phyloP scores from a whole-genome alignment of 2,113 vertebrate genomes.

The Hyaena hyaena region DNA sequence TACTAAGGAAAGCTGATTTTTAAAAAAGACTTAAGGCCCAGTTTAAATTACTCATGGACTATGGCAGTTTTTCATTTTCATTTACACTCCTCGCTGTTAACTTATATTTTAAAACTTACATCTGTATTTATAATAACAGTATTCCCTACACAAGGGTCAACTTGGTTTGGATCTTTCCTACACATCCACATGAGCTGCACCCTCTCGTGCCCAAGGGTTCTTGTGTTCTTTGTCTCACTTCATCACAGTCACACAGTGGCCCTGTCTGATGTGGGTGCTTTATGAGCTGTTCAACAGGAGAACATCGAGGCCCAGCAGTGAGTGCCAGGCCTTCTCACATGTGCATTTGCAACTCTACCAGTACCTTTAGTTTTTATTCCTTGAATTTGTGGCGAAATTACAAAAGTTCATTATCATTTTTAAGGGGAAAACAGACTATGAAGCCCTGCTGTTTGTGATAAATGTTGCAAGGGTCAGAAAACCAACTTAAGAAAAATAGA shows the following conservation, averaged over 20 bases:
- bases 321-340: neutral
- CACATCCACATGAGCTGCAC: neutral
- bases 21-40: neutral
- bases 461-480: constrained; percentile 1
- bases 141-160: neutral
- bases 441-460: neutral
- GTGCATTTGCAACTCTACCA: neutral
- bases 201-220: neutral
- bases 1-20: neutral
- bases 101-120: neutral
- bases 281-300: neutral
- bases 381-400: constrained; percentile 4
- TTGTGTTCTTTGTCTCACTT: neutral
- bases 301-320: neutral
- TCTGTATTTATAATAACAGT: neutral
- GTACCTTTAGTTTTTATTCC: neutral
- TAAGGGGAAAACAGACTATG: neutral
- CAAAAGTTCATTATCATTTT: constrained; percentile 13
- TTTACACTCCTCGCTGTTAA: neutral
- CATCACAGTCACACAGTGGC: neutral
- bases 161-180: neutral
- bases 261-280: neutral
- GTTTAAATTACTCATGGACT: neutral
- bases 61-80: neutral
- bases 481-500: neutral